Conservation (phyloP, 2,888 invertebrate genomes). For the Acrocyrtus sp. region DNA sequence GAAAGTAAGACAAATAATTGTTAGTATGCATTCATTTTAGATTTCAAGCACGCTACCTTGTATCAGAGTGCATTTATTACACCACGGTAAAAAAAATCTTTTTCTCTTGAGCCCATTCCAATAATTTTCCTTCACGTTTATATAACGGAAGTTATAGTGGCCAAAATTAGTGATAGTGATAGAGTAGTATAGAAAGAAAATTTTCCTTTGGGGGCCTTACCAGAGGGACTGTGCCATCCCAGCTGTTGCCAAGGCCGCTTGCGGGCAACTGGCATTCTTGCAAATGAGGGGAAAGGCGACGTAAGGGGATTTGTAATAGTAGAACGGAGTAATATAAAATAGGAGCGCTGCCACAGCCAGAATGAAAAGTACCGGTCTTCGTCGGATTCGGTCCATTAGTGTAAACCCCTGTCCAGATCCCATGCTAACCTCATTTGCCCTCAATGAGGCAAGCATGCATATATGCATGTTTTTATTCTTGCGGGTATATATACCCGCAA, state of each 20-base stretch:
- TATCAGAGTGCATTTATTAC: too few species aligned
- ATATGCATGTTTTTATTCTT: not conserved
- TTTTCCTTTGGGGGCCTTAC: too few species aligned
- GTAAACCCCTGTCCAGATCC: conserved; percentile 14
- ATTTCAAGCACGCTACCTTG: too few species aligned
- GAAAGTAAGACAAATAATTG: too few species aligned
- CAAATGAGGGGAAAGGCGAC: conserved; percentile 39
- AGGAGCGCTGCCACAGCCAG: conserved; percentile 42
- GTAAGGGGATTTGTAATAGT: conserved; percentile 38
- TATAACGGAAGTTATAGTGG: too few species aligned
- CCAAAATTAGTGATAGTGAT: too few species aligned
- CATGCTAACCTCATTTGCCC: conserved; percentile 9
- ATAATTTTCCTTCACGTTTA: too few species aligned
- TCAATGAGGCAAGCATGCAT: not conserved
- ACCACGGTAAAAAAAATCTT: too few species aligned
- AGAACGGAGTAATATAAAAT: conserved; percentile 50
- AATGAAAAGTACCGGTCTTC: conserved; percentile 44
- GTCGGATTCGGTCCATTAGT: conserved; percentile 39
- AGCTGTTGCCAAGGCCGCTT: conserved; percentile 28
- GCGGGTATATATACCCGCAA: too few species aligned
- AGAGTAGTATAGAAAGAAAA: too few species aligned
- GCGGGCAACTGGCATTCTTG: conserved; percentile 45
- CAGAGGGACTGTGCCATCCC: conserved; percentile 34
- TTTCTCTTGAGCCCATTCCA: too few species aligned
- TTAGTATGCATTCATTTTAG: too few species aligned